Evolutionary conservation across 2,113 vertebrate genomes (phyloP).

Genomic region (Tenrec ecaudatus): DNA sequence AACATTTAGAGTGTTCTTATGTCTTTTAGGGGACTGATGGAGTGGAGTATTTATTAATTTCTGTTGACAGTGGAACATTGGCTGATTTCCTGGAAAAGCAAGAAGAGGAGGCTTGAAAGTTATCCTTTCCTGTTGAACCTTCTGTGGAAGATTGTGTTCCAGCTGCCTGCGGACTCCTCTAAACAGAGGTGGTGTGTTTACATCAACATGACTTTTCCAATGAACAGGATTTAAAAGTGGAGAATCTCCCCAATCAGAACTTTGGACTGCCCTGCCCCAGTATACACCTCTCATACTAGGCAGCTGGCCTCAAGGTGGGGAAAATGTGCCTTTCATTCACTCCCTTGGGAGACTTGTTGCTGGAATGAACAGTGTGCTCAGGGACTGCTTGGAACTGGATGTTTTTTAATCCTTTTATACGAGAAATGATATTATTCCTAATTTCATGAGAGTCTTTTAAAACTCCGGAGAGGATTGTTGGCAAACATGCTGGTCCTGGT

Average conservation of each 20-base stretch:
- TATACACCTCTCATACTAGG: conserved; percentile 72
- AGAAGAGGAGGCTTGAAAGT: conserved; percentile 85
- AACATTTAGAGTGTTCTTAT: neutral
- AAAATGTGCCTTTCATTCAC: conserved; percentile 85
- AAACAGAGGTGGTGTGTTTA: conserved; percentile 56
- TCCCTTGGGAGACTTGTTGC: conserved; percentile 73
- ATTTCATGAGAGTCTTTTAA: conserved; percentile 52
- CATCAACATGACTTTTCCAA: conserved; percentile 59
- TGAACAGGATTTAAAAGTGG: conserved; percentile 23
- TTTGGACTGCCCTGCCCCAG: conserved; percentile 69
- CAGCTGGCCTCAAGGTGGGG: conserved; percentile 28
- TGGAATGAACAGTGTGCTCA: conserved; percentile 77
- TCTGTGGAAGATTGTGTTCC: neutral
- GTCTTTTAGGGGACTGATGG: conserved; percentile 94
- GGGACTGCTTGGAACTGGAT: conserved; percentile 74
- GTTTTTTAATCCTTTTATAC: conserved; percentile 78
- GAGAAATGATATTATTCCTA: conserved; percentile 47
- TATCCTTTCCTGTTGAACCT: neutral
- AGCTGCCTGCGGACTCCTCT: conserved; percentile 76
- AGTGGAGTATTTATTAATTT: conserved; percentile 95
- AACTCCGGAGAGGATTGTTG: conserved; percentile 25
- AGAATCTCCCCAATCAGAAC: conserved; percentile 11
- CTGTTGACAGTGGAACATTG: conserved; percentile 92
- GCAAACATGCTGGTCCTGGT: conserved; percentile 50
- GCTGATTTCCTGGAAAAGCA: conserved; percentile 94